Evolutionary conservation across 2,888 invertebrate species (phyloP), one percentile per base, ranked within the genome.

Genomic region (Entomobrya proxima): DNA sequence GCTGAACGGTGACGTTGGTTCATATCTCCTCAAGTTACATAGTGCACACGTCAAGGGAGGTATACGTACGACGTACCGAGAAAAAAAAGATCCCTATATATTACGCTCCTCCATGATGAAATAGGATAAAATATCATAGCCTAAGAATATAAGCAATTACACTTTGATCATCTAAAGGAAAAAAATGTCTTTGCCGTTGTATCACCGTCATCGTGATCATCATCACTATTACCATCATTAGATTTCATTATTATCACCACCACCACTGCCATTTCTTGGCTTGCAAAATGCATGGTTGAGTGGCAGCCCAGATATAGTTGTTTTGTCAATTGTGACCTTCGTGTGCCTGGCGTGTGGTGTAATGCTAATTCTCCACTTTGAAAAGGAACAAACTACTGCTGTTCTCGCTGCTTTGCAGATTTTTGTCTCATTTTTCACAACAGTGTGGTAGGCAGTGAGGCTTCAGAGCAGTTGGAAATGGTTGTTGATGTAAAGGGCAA

Each of bases 11-110:
- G 50, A 80, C 80, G 69, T 30, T 52, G 30, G 47, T 40, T 40
- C 11, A 30, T 30, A 11, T 30, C 30, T 13, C 35, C 74, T 75
- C 74, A 52, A 18, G 52, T 75, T 75, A 21, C 74, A 30, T 32
- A 50, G 24, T 27, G 80, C 80, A 81, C 74, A 61, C 81, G 81
- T 74, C 81, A 81, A 61, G 61, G 74, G 81, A 81, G 81, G 81
- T 74, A 55, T 11, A 47, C 9, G 11, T 64, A 35, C 64, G 18
- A 64, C 21, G 30, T n/a, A 77, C 58, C 13, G 40, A n/a, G n/a
- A 67, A 67, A 64, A 64, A 35, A n/a, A 64, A 35, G 35, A 64
- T 35, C 61, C 15, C 67, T 21, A 32, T 67, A 24, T 5, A n/a
- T 58, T 58, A 30, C 52, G 52, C 52, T 18, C n/a, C n/a, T 52